Evolutionary conservation across 35 echinoderm and acorn worm species (phyloP), one percentile per base, ranked within the genome.

Genomic region (Eucidaris tribuloides): DNA sequence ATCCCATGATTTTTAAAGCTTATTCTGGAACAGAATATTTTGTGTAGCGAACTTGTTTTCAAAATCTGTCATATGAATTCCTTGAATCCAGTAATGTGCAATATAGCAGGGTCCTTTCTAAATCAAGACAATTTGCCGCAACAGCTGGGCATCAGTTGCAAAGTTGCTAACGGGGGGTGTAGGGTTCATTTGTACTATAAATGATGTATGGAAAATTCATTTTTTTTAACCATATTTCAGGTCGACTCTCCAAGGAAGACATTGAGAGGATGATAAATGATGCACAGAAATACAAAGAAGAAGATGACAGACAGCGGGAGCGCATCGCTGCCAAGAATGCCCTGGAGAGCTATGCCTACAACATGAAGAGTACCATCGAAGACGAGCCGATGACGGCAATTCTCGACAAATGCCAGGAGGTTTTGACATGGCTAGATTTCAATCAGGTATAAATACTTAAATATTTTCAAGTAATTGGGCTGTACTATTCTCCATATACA

Each of bases 221-320:
- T n/a, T n/a, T n/a, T n/a, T n/a, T n/a, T n/a, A 55, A 55, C 50
- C 6, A 27, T 62, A 6, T 62, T 62, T 17, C 45, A 81, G 84
- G 88, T 17, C 88, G 88, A 58, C 80, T 90, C 11, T 83, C 87
- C 64, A 90, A 83, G 45, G 87, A 90, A 39, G 88, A 90, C 25
- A 90, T 90, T 44, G 88, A 90, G 59, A 58, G 48, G 45, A 90
- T 89, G 88, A 81, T 90, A 7, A 29, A 45, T 1, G 88, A 90
- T 1, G 88, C 81, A 1, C 80, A 90, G 81, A 83, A 77, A 42
- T 90, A 62, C 81, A 90, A 90, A 63, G 55, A 22, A 17, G 80
- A 90, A 14, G 88, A 90, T 62, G 78, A 90, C 7, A 31, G 27
- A 37, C 63, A 84, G 80, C 23, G 34, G 0, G 65, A 83, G n/a